These are phyloP conservation scores for Apostichopus parvimensis DNA, from an alignment of 35 echinoderm and acorn worm genomes.

Conservation along the genomic window DNA sequence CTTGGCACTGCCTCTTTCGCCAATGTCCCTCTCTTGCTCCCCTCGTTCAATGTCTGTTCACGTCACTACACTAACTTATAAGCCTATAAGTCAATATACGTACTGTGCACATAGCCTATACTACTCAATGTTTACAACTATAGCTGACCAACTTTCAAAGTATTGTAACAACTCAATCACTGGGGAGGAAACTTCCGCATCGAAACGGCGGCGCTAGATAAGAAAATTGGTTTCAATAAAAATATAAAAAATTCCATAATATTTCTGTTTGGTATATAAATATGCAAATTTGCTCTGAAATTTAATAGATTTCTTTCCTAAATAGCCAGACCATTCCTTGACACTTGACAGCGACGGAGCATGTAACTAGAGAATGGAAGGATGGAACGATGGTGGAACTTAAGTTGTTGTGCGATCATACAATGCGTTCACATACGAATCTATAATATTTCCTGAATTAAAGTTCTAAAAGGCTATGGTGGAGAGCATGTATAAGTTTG, in stretches of 20 bases:
- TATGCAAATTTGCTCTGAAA: too few relatives aligned
- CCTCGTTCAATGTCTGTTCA: neutral
- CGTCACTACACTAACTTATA: neutral
- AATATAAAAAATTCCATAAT: neutral
- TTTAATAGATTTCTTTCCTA: too few relatives aligned
- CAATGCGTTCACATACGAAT: too few relatives aligned
- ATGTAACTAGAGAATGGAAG: too few relatives aligned
- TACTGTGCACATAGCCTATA: neutral
- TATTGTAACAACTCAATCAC: neutral
- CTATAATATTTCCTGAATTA: too few relatives aligned
- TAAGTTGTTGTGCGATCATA: too few relatives aligned
- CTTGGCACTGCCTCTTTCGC: neutral
- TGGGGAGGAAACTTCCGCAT: slow-evolving; percentile 30
- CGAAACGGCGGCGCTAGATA: neutral
- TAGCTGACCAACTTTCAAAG: neutral
- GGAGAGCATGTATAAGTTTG: too few relatives aligned
- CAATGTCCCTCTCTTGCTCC: neutral
- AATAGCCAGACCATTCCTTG: too few relatives aligned
- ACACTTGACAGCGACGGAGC: too few relatives aligned
- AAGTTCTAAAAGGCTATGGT: too few relatives aligned
- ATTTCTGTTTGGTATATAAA: too few relatives aligned
- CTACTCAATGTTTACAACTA: neutral
- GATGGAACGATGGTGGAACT: too few relatives aligned
- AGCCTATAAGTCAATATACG: neutral
- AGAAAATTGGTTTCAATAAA: neutral